phyloP scores from a whole-genome alignment of 2,113 vertebrate genomes.

The Pimephales promelas region DNA sequence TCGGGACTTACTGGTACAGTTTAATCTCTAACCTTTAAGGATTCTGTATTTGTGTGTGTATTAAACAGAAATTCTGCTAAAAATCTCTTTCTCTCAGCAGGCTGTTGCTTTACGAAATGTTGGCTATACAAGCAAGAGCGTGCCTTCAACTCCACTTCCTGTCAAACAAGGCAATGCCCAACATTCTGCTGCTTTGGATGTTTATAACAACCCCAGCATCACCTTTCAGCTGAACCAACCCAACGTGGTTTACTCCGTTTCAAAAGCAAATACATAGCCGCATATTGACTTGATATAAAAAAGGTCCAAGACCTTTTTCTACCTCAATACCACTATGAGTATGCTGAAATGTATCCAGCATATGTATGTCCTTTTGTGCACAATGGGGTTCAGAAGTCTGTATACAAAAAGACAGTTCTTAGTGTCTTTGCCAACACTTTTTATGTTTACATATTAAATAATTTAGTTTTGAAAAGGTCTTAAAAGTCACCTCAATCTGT shows the following conservation, averaged over 20 bases:
- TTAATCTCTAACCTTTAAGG: not conserved
- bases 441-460: not conserved
- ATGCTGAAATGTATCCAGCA: not conserved
- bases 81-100: not conserved
- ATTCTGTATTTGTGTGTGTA: not conserved
- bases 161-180: not conserved
- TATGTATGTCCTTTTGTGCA: not conserved
- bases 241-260: not conserved
- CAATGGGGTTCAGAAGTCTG: too few relatives aligned
- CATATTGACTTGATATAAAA: too few relatives aligned
- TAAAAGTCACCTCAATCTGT: not conserved
- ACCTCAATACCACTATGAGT: slow-evolving; percentile 3
- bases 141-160: not conserved
- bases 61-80: not conserved
- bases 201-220: not conserved
- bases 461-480: not conserved
- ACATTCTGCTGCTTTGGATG: not conserved
- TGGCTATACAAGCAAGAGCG: not conserved
- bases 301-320: not conserved
- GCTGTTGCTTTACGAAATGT: not conserved
- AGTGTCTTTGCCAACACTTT: not conserved
- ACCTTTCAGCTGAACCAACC: not conserved
- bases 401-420: not conserved
- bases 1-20: slow-evolving; percentile 66
- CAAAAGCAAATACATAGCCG: not conserved